A percentile compares a stretch with the other conserved stretches of the same genome.
Evolutionary conservation across 1,140 invertebrate genomes (phyloP).

Genomic region (Stratiolaelaps scimitus): DNA sequence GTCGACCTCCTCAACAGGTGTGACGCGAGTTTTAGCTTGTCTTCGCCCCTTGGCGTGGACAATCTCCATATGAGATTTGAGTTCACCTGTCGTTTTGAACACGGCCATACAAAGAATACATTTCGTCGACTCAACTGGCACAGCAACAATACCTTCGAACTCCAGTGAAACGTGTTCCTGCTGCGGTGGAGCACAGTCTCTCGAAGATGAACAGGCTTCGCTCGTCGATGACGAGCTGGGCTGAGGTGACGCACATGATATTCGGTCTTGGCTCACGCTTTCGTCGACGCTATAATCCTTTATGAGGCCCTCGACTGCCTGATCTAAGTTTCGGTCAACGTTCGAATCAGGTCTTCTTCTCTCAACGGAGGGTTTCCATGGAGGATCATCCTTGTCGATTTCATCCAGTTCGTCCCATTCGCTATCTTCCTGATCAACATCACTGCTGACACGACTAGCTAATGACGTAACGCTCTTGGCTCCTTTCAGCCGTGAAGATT

Average conservation of each 20-base stretch:
- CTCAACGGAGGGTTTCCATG: too few relatives aligned
- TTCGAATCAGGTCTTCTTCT: too few relatives aligned
- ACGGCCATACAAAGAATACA: conserved; percentile 10
- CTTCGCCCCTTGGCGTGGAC: conserved; percentile 1
- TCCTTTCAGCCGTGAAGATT: too few relatives aligned
- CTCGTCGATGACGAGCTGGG: not conserved
- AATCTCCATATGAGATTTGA: conserved; percentile 13
- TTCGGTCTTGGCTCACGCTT: not conserved
- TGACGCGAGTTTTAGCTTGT: too few relatives aligned
- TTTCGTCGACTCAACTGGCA: conserved; percentile 22
- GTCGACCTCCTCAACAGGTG: too few relatives aligned
- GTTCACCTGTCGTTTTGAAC: conserved; percentile 7
- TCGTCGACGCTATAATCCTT: not conserved
- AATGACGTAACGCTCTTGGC: too few relatives aligned
- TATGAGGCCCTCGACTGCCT: conserved; percentile 1
- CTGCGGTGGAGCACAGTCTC: not conserved
- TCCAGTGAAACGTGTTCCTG: not conserved
- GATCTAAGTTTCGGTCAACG: not conserved
- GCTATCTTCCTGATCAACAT: too few relatives aligned
- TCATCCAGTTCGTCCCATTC: too few relatives aligned
- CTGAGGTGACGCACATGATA: not conserved
- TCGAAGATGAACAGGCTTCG: not conserved
- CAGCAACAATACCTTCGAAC: conserved; percentile 18
- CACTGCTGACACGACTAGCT: too few relatives aligned
- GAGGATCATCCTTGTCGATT: too few relatives aligned